Evolutionary conservation across 2,888 invertebrate species (phyloP), one percentile per base, ranked within the genome.

Genomic region (Drosophila paramelanica): DNA sequence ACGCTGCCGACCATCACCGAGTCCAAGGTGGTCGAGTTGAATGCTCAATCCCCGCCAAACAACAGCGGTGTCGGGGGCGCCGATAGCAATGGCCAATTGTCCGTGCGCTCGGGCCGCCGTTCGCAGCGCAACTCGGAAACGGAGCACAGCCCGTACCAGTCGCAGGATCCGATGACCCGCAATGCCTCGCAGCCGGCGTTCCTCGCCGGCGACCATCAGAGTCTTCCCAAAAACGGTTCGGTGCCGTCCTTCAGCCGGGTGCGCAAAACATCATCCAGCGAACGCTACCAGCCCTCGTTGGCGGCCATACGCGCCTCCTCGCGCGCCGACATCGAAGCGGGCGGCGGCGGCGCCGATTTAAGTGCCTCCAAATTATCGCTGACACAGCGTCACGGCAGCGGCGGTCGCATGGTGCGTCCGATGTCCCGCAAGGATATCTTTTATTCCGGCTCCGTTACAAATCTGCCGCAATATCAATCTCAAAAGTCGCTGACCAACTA

Each of bases 361-460:
- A 95, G 94, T 78, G 95, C 95, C 67, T 96, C 96, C 0, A 96
- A 96, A 90, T 90, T 95, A 64, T 96, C 95, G 0, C 92, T 95
- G 0, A 92, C 95, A 0, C 90, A 91, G 55, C 89, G 92, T 2
- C 89, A 88, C 47, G 82, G 89, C 67, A 84, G 88, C 14, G 77
- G 38, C n/a, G 90, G 92, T 49, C 93, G 94, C 65, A 97, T 97
- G 94, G 96, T 97, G 14, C 95, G 98, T 17, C 98, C 98, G 3
- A 93, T 99, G 93, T 98, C 98, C 7, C 94, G 98, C 57, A 98
- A 98, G 91, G 99, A 99, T 93, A 98, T 99, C 89, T 99, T 99
- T 94, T 99, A 99, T 93, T 98, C 98, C 3, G 98, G 99, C 33
- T 98, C 98, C 49, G 97, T 99, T 25, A 94, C 96, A 69, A 97